phyloP scores from a whole-genome alignment of 2,888 invertebrate species.

The Sclerodermus sp. region DNA sequence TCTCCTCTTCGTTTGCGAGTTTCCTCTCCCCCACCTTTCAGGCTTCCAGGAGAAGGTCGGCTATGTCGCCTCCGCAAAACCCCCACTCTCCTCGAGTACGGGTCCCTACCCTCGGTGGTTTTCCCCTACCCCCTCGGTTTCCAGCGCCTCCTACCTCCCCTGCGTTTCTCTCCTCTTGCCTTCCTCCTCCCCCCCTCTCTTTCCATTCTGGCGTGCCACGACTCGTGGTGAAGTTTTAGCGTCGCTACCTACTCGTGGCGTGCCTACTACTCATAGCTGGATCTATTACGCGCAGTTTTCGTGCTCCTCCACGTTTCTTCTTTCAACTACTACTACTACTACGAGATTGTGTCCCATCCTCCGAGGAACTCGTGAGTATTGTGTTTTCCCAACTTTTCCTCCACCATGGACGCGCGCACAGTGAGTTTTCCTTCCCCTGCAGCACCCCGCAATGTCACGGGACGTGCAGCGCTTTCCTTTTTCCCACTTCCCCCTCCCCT shows the following conservation, averaged over 20 bases:
- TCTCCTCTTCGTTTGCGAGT: not conserved
- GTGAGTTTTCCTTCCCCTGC: too few relatives aligned
- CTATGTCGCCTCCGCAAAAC: not conserved
- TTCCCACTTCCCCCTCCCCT: too few relatives aligned
- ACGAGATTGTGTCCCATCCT: too few relatives aligned
- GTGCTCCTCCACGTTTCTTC: too few relatives aligned
- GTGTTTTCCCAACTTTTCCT: too few relatives aligned
- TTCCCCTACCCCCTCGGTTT: not conserved
- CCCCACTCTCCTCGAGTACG: not conserved
- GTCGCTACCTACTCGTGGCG: slow-evolving; percentile 44
- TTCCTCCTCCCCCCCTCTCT: slow-evolving; percentile 11
- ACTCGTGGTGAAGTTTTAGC: slow-evolving; percentile 53
- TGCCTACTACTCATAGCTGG: slow-evolving; percentile 46
- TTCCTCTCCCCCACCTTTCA: not conserved
- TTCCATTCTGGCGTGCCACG: slow-evolving; percentile 27
- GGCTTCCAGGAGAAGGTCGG: not conserved
- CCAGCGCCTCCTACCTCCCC: slow-evolving; percentile 1
- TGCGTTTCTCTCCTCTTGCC: slow-evolving; percentile 6
- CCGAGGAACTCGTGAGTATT: too few relatives aligned
- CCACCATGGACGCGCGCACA: too few relatives aligned
- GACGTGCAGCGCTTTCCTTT: too few relatives aligned
- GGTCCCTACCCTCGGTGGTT: not conserved
- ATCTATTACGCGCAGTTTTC: slow-evolving; percentile 45
- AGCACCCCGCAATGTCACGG: too few relatives aligned
- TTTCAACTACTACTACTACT: too few relatives aligned